Base-by-base conservation (phyloP, 1,140 invertebrate genomes). In the Drosophila lowei region DNA sequence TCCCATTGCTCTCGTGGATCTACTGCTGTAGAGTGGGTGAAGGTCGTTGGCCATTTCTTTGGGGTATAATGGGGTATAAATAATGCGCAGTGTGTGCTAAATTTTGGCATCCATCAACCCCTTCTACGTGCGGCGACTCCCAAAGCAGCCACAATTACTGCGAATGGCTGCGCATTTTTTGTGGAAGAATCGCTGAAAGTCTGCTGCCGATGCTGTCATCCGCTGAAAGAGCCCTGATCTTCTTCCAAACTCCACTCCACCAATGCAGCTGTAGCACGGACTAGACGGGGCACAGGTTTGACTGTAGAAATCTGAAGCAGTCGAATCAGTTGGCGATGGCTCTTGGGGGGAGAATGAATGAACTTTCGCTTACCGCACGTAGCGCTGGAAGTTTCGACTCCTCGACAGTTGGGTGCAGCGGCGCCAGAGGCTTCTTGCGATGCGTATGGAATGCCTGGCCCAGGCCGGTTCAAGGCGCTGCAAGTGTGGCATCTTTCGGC, bases 271-370 rank as follows among this genome's bases (percentile, higher is more conserved):
- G 28, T 3, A 3, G 30, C 8, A 34, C 30, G 0, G 30, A 34
- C 3, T 66, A 79, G 49, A 80, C 46, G 15, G 74, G 77, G 8
- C 74, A 83, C 13, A 83, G 42, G 57, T 56, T 74, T n/a, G 42
- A 52, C 44, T 84, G 75, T 28, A 83, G 18, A 41, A 83, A 78
- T 43, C 79, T 84, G 43, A 9, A 41, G 34, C 9, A 25, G 52
- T n/a, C 16, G 18, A 1, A 23, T 34, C 1, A 38, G 16, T 18
- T 44, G 9, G 18, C n/a, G 15, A 41, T 9, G 6, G 8, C 16
- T n/a, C 13, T 38, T 34, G 9, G 1, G 8, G 1, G 3, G 13
- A 3, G 6, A 47, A 16, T 9, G 13, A 3, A 11, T 21, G 25
- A 7, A 13, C 28, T 21, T 30, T 18, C 7, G 2, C 70, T 65